Percentiles rank a stretch among this genome's conserved stretches.
Conservation (phyloP, 1,140 invertebrate genomes). For the Neodiprion lecontei region DNA sequence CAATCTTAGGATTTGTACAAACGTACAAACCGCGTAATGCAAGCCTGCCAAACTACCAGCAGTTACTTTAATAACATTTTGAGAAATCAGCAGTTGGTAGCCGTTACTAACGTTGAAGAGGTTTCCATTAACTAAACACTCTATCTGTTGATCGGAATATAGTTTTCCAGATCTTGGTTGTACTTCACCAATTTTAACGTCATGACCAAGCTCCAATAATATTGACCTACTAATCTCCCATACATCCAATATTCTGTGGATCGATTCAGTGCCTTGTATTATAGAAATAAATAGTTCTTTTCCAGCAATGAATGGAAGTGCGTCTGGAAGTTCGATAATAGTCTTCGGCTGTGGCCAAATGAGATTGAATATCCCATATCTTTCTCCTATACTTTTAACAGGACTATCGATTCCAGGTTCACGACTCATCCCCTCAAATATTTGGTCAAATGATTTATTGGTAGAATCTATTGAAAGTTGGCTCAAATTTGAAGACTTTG, state of each 20-base stretch:
- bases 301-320: constrained; percentile 58
- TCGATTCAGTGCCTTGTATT: constrained; percentile 56
- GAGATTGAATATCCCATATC: constrained; percentile 51
- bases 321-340: constrained; percentile 63
- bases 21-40: constrained; percentile 69
- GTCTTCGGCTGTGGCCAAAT: constrained; percentile 72
- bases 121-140: constrained; percentile 59
- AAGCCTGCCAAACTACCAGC: constrained; percentile 66
- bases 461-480: constrained; percentile 54
- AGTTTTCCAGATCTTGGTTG: constrained; percentile 57
- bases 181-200: constrained; percentile 62
- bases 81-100: constrained; percentile 61
- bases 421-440: constrained; percentile 45
- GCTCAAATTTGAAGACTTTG: constrained; percentile 49
- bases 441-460: constrained; percentile 50
- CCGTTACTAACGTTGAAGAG: constrained; percentile 57
- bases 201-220: constrained; percentile 57
- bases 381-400: constrained; percentile 35
- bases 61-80: constrained; percentile 65
- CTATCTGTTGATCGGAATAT: constrained; percentile 53
- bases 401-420: constrained; percentile 50
- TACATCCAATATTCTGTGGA: constrained; percentile 64
- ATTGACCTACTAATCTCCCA: constrained; percentile 61
- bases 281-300: constrained; percentile 62
- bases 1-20: constrained; percentile 68